Evolutionary conservation across 1,140 invertebrate species (phyloP).

Genomic region (Drosophila asahinai): DNA sequence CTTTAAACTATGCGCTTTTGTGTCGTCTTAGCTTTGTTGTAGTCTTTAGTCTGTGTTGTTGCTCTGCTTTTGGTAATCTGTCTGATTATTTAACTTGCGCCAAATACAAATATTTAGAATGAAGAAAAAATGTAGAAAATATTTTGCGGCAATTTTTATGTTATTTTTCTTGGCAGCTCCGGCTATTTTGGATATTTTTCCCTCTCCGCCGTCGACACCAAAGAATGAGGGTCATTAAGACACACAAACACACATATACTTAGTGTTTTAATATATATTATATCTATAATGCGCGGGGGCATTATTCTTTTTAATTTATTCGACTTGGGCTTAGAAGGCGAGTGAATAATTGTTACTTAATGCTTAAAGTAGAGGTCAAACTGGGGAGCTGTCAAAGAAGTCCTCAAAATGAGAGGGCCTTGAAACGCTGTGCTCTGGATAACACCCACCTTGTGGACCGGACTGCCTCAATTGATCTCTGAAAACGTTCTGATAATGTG

Average conservation of each 20-base stretch:
- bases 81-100: conserved; percentile 83
- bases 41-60: conserved; percentile 59
- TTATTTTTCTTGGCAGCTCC: conserved; percentile 78
- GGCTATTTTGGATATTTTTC: conserved; percentile 39
- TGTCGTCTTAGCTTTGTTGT: conserved; percentile 6
- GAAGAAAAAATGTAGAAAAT: conserved; percentile 62
- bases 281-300: conserved; percentile 20
- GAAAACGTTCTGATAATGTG: conserved; percentile 30
- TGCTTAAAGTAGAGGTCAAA: conserved; percentile 30
- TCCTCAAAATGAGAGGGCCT: conserved; percentile 21
- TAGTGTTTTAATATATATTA: conserved; percentile 26
- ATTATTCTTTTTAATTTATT: conserved; percentile 46
- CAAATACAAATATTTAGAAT: conserved; percentile 80
- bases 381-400: neutral
- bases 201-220: conserved; percentile 30
- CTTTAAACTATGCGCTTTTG: conserved; percentile 33
- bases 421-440: conserved; percentile 17
- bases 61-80: conserved; percentile 72
- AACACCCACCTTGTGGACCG: conserved; percentile 16
- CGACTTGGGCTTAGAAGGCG: conserved; percentile 28
- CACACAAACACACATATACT: conserved; percentile 44
- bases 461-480: conserved; percentile 49
- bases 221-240: conserved; percentile 76
- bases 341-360: conserved; percentile 29
- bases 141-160: conserved; percentile 77